phyloP scores from a whole-genome alignment of 2,888 invertebrate species.

The Epinotia brunnichana region DNA sequence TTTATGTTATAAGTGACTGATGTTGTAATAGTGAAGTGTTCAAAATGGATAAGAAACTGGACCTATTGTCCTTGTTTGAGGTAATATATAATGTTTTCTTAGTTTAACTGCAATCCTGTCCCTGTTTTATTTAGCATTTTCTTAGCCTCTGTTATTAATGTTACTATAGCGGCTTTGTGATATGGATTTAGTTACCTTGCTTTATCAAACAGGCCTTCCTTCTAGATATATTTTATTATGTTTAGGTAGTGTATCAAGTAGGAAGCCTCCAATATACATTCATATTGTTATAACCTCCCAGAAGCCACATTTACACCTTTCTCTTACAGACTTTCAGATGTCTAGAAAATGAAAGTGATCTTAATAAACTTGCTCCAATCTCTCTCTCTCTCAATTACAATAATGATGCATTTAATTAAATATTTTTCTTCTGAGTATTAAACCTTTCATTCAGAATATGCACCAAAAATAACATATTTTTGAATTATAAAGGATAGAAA shows the following conservation, averaged over 20 bases:
- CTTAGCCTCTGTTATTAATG: slow-evolving; percentile 33
- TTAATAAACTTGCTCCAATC: slow-evolving; percentile 15
- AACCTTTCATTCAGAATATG: too few relatives aligned
- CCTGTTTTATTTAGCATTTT: not conserved
- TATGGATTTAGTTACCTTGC: not conserved
- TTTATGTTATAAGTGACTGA: slow-evolving; percentile 57
- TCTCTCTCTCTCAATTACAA: slow-evolving; percentile 13
- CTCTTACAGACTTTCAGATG: slow-evolving; percentile 52
- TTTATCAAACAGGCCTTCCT: not conserved
- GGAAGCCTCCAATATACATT: slow-evolving; percentile 8
- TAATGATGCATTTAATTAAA: too few relatives aligned
- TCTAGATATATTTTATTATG: slow-evolving; percentile 21
- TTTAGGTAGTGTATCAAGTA: slow-evolving; percentile 13
- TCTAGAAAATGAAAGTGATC: slow-evolving; percentile 67
- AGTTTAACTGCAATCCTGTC: not conserved
- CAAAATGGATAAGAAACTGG: slow-evolving; percentile 81
- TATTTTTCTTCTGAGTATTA: too few relatives aligned
- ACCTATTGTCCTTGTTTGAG: slow-evolving; percentile 79
- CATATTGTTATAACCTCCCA: slow-evolving; percentile 20
- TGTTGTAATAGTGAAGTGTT: slow-evolving; percentile 60
- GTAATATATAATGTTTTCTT: slow-evolving; percentile 57
- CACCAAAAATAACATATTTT: too few relatives aligned
- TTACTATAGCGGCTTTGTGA: slow-evolving; percentile 16
- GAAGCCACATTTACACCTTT: slow-evolving; percentile 48
- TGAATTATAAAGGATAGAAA: too few relatives aligned